phyloP scores from a whole-genome alignment of 2,888 invertebrate genomes.

The Apomyelois bistriatella region DNA sequence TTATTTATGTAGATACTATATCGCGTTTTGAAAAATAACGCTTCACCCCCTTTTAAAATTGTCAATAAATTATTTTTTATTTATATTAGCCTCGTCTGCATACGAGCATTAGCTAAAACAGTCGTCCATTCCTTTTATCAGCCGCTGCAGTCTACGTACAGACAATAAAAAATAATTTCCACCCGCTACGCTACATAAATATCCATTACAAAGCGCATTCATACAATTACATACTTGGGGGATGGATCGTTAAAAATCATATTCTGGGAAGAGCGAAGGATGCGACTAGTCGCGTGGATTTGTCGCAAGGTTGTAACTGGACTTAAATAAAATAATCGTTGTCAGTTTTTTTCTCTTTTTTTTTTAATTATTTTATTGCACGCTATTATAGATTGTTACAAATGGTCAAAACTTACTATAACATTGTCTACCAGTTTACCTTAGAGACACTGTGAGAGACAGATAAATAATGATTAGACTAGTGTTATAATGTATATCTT shows the following conservation, averaged over 20 bases:
- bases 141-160: conserved; percentile 14
- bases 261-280: conserved; percentile 37
- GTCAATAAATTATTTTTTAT: conserved; percentile 1
- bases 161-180: conserved; percentile 66
- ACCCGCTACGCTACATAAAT: conserved; percentile 47
- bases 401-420: too few relatives aligned
- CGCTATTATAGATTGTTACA: neutral
- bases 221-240: conserved; percentile 64
- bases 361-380: neutral
- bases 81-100: conserved; percentile 5
- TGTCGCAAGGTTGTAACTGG: conserved; percentile 2
- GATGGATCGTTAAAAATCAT: conserved; percentile 64
- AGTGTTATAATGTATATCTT: too few relatives aligned
- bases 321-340: too few relatives aligned
- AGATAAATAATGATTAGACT: too few relatives aligned
- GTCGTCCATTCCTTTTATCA: conserved; percentile 21
- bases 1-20: too few relatives aligned
- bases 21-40: too few relatives aligned
- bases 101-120: conserved; percentile 8
- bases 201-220: conserved; percentile 62
- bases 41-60: neutral
- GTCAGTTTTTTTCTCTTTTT: neutral
- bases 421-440: too few relatives aligned
- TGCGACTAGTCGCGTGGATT: conserved; percentile 9
- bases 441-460: too few relatives aligned